phyloP scores from a whole-genome alignment of 2,888 invertebrate species.

The Sicus ferrugineus region DNA sequence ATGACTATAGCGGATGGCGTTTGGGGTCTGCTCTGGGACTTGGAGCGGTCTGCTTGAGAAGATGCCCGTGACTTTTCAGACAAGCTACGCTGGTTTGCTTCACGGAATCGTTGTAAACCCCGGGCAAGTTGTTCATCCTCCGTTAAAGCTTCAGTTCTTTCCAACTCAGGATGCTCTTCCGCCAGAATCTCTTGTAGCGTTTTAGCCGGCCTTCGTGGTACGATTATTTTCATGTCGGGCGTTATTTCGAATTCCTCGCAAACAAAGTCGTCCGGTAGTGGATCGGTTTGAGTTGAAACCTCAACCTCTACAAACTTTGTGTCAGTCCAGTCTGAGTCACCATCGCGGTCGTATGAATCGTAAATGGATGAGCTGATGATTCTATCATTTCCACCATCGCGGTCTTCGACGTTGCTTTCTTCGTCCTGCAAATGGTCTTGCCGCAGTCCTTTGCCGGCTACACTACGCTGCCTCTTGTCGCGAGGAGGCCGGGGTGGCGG shows the following conservation, averaged over 20 bases:
- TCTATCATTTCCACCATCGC: conserved; percentile 51
- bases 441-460: conserved; percentile 47
- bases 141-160: conserved; percentile 53
- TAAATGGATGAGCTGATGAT: conserved; percentile 55
- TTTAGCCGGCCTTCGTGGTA: conserved; percentile 54
- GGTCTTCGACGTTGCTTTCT: conserved; percentile 47
- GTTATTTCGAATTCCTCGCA: conserved; percentile 68
- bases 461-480: conserved; percentile 64
- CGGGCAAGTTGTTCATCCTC: conserved; percentile 68
- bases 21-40: conserved; percentile 68
- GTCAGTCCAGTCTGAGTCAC: conserved; percentile 48
- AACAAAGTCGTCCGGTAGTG: conserved; percentile 79
- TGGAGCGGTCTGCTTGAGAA: conserved; percentile 69
- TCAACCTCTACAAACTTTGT: conserved; percentile 69
- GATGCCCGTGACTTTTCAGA: conserved; percentile 69
- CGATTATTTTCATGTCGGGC: conserved; percentile 62
- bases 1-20: conserved; percentile 72
- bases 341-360: conserved; percentile 53
- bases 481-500: conserved; percentile 87
- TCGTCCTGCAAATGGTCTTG: conserved; percentile 61
- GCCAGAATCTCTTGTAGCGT: conserved; percentile 61
- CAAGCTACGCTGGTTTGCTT: conserved; percentile 68
- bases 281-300: conserved; percentile 86
- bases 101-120: conserved; percentile 66
- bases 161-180: conserved; percentile 57